phyloP scores from a whole-genome alignment of 2,113 vertebrate species.

The Tachysurus fulvidraco region DNA sequence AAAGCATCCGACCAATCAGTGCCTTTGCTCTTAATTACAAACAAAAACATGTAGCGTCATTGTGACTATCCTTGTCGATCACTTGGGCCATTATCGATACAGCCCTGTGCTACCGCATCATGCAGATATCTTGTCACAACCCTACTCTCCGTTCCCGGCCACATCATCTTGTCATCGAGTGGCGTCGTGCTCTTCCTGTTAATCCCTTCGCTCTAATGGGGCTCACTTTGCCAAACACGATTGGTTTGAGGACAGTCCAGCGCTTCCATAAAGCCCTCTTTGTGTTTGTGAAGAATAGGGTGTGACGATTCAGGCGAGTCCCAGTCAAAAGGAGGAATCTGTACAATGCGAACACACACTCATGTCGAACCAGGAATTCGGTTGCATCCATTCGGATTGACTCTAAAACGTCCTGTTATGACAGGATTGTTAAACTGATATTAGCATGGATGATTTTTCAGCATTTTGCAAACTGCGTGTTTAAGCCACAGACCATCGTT shows the following conservation, averaged over 20 bases:
- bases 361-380: slow-evolving; percentile 19
- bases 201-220: slow-evolving; percentile 56
- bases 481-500: neutral
- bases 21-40: neutral
- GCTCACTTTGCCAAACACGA: slow-evolving; percentile 58
- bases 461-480: neutral
- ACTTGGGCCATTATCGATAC: neutral
- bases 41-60: neutral
- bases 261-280: slow-evolving; percentile 69
- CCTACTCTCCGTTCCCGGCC: slow-evolving; percentile 25
- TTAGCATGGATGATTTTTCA: neutral
- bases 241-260: slow-evolving; percentile 63
- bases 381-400: neutral
- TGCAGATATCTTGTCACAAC: neutral
- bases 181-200: slow-evolving; percentile 48
- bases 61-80: neutral
- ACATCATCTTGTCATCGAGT: slow-evolving; percentile 53
- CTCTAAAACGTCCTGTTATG: neutral
- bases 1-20: neutral
- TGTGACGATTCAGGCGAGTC: slow-evolving; percentile 66
- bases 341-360: slow-evolving; percentile 66
- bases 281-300: slow-evolving; percentile 65
- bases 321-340: slow-evolving; percentile 71
- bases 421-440: too few relatives aligned
- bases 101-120: neutral